Evolutionary conservation across 2,113 vertebrate genomes (phyloP), one percentile per base, ranked within the genome.

Genomic region (Prietella phreatophila): DNA sequence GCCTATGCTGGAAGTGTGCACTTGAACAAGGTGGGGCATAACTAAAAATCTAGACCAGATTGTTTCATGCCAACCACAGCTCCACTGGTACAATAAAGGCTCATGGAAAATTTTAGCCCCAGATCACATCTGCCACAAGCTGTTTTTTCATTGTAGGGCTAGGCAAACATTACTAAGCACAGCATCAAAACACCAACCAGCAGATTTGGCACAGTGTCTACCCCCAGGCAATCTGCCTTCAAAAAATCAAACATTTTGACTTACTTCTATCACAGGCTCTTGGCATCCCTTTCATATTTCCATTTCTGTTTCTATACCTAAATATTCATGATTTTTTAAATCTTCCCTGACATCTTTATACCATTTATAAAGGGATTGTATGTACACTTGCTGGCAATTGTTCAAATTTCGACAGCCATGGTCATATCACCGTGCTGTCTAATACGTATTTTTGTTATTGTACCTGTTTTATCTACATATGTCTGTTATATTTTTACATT

Each of bases 121-220:
- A 30, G 50, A 80, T 73, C 53, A 81, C 36, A 15, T 25, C 69
- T 50, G 58, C 56, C 42, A 76, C 36, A 87, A 87, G 71, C 67
- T 75, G 80, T 87, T 83, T 58, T 58, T 87, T 42, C 19, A 56
- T 58, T 87, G 53, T 83, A 60, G 86, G 65, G 17, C 67, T 83
- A 83, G 80, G 86, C 80, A 87, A 61, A 58, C 33, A 50, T 39
- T 86, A 53, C 63, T 69, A 27, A 85, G 25, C 39, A 58, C 53
- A 60, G n/a, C 80, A 87, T 82, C 76, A 82, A 87, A 87, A 82
- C 58, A 80, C 39, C 47, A 82, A 39, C 20, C 65, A 20, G 53
- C 65, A 30, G 36, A 82, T 83, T 83, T 82, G 85, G 63, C 61
- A 82, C 61, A n/a, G 50, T 56, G 33, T 87, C 53, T 61, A 36